Evolutionary conservation across 2,113 vertebrate species (phyloP).

Genomic region (Brachionichthys hirsutus): DNA sequence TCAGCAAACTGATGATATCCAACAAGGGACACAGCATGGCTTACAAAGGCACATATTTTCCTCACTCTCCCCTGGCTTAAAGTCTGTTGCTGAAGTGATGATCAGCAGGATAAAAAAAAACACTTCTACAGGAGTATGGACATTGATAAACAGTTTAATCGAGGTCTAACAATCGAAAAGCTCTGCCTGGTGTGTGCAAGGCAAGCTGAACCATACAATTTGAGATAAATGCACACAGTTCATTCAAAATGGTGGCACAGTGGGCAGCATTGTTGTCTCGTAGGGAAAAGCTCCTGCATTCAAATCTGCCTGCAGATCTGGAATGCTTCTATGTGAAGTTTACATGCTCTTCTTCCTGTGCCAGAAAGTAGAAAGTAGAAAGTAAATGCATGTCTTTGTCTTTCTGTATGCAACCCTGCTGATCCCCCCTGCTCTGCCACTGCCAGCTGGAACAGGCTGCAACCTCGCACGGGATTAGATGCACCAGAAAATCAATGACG

Average conservation of each 20-base stretch:
- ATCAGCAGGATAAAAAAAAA: conserved; percentile 64
- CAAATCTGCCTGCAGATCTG: neutral
- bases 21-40: conserved; percentile 53
- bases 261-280: neutral
- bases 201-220: conserved; percentile 46
- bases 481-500: conserved; percentile 14
- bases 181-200: conserved; percentile 22
- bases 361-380: no score
- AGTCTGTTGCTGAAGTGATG: no score
- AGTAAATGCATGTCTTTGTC: no score
- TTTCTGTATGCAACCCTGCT: no score
- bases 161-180: conserved; percentile 47
- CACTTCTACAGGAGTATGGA: conserved; percentile 52
- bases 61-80: conserved; percentile 37
- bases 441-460: no score
- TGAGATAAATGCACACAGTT: conserved; percentile 10
- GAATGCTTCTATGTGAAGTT: neutral
- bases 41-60: conserved; percentile 51
- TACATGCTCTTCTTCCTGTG: neutral
- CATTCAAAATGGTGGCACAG: neutral
- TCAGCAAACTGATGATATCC: conserved; percentile 44
- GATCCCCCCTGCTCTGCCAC: no score
- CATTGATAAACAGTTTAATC: conserved; percentile 43
- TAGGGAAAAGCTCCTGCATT: neutral
- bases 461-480: no score